These are phyloP conservation scores for Cygnus olor DNA, from an alignment of 2,797 vertebrate species.

Conservation along the genomic window DNA sequence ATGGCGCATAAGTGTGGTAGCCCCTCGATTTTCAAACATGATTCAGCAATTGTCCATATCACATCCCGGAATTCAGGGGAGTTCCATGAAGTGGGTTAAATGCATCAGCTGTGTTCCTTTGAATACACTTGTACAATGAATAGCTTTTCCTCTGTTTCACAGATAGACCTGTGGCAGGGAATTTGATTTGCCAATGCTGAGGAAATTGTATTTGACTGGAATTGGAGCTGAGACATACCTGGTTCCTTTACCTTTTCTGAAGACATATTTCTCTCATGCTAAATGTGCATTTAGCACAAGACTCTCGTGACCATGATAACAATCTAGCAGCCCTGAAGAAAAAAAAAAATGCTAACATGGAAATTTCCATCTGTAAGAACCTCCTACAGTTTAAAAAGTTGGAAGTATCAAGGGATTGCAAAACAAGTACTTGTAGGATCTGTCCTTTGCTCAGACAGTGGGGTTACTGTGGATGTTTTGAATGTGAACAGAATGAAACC, in stretches of 20 bases:
- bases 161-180: neutral
- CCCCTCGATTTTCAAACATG: neutral
- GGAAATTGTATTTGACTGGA: neutral
- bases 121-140: neutral
- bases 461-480: neutral
- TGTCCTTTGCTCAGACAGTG: neutral
- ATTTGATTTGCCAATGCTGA: neutral
- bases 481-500: neutral
- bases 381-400: accelerated
- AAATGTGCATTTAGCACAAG: neutral
- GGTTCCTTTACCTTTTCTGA: neutral
- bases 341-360: neutral
- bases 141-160: neutral
- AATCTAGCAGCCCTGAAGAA: neutral
- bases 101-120: neutral
- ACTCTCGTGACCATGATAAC: neutral
- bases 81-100: neutral
- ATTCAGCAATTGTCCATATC: neutral
- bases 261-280: neutral
- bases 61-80: neutral
- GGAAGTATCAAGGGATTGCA: accelerated
- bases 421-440: accelerated
- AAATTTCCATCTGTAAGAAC: neutral
- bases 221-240: neutral
- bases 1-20: neutral